Evolutionary conservation across 2,797 vertebrate species (phyloP), one percentile per base, ranked within the genome.

Genomic region (Rhinogobio ventralis): DNA sequence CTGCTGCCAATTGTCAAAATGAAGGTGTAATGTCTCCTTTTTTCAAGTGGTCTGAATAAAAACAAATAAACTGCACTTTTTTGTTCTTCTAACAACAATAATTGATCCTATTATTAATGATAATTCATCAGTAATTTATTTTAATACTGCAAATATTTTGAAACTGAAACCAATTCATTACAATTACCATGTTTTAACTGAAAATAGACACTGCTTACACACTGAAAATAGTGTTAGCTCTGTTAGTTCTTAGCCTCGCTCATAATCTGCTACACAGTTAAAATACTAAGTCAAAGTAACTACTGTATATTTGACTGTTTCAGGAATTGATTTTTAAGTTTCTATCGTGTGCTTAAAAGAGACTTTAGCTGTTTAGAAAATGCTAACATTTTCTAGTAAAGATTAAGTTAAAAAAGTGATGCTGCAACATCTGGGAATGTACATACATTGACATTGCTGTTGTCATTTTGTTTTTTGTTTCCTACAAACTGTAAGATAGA

Each of bases 311-410:
- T 67, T 67, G 11, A 20, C 30, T 13, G 36, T 39, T 39, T 39
- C 36, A 39, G 5, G 19, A 68, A 39, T 23, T 68, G 36, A 23
- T 45, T 45, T 46, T 28, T 46, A 33, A 64, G 13, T 9, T 67
- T n/a, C 8, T 23, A 86, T 82, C 62, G 13, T 20, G 25, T 66
- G 45, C 72, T 78, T 81, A 81, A 77, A 86, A 72, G 46, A 73
- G 45, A 73, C 55, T 81, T 86, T 84, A 86, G 51, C 81, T 76
- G 64, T 79, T 86, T 57, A 55, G 36, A 86, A 84, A 75, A 64
- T 72, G 81, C 36, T 86, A 81, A 86, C 77, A 85, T 88, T 88
- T 84, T 64, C 81, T 64, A 83, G 62, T 9, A 77, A 78, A 46
- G 28, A 81, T 81, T 30, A 42, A 45, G 55, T 72, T 81, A 69